Base-by-base conservation (phyloP, 1,140 invertebrate genomes). In the Lepidurus apus region DNA sequence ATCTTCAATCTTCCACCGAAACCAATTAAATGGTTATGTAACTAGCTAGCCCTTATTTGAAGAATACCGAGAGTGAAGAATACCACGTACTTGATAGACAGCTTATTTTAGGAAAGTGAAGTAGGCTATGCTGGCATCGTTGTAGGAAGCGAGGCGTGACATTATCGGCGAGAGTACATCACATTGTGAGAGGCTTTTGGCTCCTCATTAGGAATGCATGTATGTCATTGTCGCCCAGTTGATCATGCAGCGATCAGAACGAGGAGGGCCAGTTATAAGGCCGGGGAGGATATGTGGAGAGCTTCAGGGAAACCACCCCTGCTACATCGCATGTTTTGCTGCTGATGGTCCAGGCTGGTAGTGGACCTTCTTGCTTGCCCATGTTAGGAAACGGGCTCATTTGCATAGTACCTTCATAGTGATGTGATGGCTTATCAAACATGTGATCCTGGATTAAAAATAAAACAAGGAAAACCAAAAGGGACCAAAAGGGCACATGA, bases 361-460 rank as follows among this genome's bases (percentile, higher is more conserved):
- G 21, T 21, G n/a, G 53, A 65, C 53, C 5, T 65, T 65, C 53
- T 65, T 65, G 53, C 53, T 65, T 65, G 34, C 4, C 53, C 53
- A 21, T 21, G 53, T n/a, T 65, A n/a, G 53, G 53, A 21, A 65
- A 65, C 17, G 21, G 53, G 53, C 53, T 65, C 53, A 65, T 65
- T 65, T 65, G 53, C 53, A 65, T 65, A 65, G 53, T 65, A 65
- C 53, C 53, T 65, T 34, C 53, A n/a, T 7, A 65, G 53, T 65
- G 13, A 34, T 21, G 21, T 13, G 6, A 65, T 65, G 53, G 17
- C 53, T 65, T 65, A 65, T 65, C 53, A 17, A 65, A 65, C 53
- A 21, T 65, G 21, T 65, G 53, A 65, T 65, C 53, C 53, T 34
- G 34, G 13, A 65, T 21, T 65, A 11, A 7, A 7, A 65, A 17